These are phyloP conservation scores for Sebastes itinus DNA, from an alignment of 2,797 vertebrate genomes.

Conservation along the genomic window DNA sequence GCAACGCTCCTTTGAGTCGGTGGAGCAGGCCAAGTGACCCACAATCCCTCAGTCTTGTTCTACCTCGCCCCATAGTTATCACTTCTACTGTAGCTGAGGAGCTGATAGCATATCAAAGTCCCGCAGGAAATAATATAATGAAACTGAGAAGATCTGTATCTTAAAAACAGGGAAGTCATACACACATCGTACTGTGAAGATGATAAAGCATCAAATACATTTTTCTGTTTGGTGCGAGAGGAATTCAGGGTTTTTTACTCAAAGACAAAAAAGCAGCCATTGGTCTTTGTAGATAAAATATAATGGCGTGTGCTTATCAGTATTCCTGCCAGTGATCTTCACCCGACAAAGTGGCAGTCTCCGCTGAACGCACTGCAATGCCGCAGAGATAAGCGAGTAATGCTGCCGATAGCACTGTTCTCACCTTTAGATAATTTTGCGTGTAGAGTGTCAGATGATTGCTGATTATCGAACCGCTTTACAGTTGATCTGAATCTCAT, in stretches of 20 bases:
- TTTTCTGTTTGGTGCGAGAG: not conserved
- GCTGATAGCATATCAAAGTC: constrained; percentile 50
- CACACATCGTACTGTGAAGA: constrained; percentile 21
- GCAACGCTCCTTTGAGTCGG: constrained; percentile 49
- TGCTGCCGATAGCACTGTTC: constrained; percentile 57
- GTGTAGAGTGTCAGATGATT: constrained; percentile 74
- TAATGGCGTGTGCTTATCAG: constrained; percentile 70
- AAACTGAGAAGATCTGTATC: constrained; percentile 52
- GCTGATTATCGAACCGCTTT: constrained; percentile 78
- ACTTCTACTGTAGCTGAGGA: constrained; percentile 27
- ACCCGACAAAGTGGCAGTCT: constrained; percentile 49
- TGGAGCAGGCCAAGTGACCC: constrained; percentile 56
- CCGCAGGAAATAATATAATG: constrained; percentile 58
- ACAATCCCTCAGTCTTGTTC: constrained; percentile 52
- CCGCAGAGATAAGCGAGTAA: constrained; percentile 56
- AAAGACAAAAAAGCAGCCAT: constrained; percentile 54
- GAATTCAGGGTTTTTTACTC: constrained; percentile 16
- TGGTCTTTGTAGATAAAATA: constrained; percentile 59
- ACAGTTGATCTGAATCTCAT: constrained; percentile 82
- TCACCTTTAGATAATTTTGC: constrained; percentile 77
- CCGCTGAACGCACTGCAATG: constrained; percentile 38
- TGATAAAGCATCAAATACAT: constrained; percentile 37
- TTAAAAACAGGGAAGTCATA: constrained; percentile 28
- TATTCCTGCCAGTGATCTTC: constrained; percentile 65
- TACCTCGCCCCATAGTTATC: constrained; percentile 43